Evolutionary conservation across 2,113 vertebrate species (phyloP).

Genomic region (Varanus salvator): DNA sequence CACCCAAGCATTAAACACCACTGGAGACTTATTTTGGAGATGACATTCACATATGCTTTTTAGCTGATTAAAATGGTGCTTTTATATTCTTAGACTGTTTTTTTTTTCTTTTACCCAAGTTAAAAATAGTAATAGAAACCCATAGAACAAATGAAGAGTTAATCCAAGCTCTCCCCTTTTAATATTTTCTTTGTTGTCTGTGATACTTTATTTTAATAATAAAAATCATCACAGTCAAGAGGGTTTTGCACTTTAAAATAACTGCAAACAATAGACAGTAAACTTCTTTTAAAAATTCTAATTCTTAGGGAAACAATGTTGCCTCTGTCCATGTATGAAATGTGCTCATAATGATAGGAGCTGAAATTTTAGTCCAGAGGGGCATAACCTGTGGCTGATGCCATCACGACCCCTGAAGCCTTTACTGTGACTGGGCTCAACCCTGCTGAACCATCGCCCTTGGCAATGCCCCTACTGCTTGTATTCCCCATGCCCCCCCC

Average conservation of each 20-base stretch:
- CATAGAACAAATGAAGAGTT: neutral
- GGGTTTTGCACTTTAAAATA: neutral
- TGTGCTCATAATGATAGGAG: neutral
- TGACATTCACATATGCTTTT: conserved; percentile 19
- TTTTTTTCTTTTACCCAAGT: neutral
- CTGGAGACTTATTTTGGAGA: neutral
- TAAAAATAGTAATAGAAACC: neutral
- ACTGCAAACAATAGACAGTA: neutral
- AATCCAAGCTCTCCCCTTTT: neutral
- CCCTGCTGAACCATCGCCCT: too few relatives aligned
- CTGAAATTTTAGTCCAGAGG: neutral
- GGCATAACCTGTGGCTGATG: too few relatives aligned
- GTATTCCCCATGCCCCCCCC: too few relatives aligned
- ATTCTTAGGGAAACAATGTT: neutral
- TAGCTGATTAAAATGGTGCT: neutral
- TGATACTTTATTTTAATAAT: neutral
- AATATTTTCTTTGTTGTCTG: neutral
- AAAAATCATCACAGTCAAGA: neutral
- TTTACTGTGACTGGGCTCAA: too few relatives aligned
- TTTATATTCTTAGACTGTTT: neutral
- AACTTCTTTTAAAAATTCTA: neutral
- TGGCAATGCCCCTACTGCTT: too few relatives aligned
- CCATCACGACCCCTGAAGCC: too few relatives aligned
- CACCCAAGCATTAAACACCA: neutral
- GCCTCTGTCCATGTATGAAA: neutral